A percentile compares a stretch with the other conserved stretches of the same genome.
Evolutionary conservation across 1,140 invertebrate species (phyloP).

Genomic region (Amyelois transitella): DNA sequence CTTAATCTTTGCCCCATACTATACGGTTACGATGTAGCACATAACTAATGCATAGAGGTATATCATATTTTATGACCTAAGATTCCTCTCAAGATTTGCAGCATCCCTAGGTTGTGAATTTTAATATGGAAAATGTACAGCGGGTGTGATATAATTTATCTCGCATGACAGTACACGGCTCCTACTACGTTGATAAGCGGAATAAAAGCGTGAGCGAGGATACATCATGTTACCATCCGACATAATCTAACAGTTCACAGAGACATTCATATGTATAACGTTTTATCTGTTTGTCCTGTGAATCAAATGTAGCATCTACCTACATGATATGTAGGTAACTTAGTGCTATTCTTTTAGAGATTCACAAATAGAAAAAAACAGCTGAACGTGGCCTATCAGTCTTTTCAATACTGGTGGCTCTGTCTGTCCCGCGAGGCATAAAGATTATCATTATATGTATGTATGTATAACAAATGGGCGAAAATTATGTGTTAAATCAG

Average conservation of each 20-base stretch:
- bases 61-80: not conserved
- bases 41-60: not conserved
- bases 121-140: not conserved
- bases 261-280: conserved; percentile 1
- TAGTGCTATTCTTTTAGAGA: no score
- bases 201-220: not conserved
- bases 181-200: not conserved
- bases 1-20: no score
- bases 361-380: no score
- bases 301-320: not conserved
- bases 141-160: not conserved
- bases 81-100: not conserved
- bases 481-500: no score
- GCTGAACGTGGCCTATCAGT: no score
- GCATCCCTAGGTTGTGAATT: not conserved
- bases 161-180: not conserved
- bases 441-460: no score
- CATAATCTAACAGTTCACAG: not conserved
- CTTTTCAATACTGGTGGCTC: no score
- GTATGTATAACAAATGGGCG: no score
- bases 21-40: not conserved
- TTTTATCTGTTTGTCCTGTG: not conserved
- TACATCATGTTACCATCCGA: not conserved
- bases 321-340: no score
- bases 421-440: no score